Percentiles rank a stretch among this genome's conserved stretches.
These are phyloP conservation scores for Corapipo altera DNA, from an alignment of 2,113 vertebrate genomes.

Conservation along the genomic window DNA sequence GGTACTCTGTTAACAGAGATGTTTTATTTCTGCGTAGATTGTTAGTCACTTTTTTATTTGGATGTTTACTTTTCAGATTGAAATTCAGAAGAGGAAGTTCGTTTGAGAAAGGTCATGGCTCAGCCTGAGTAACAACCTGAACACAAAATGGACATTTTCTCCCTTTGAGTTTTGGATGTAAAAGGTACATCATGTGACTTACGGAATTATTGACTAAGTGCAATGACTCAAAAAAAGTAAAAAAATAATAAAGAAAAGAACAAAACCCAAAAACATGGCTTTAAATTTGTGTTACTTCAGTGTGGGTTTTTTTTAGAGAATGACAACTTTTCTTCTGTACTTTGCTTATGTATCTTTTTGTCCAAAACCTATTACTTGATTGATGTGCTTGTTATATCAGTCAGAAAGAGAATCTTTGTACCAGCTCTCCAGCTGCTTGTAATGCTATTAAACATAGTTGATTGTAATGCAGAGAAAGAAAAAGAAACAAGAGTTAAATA, in stretches of 20 bases:
- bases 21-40: not conserved
- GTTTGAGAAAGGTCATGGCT: not conserved
- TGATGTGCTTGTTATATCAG: not conserved
- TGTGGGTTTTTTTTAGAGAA: not conserved
- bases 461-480: not conserved
- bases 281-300: not conserved
- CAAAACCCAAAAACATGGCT: not conserved
- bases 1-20: not conserved
- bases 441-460: not conserved
- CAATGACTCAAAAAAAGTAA: not conserved
- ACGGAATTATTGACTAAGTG: not conserved
- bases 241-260: not conserved
- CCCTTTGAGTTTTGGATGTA: not conserved
- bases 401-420: not conserved
- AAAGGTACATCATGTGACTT: not conserved
- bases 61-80: not conserved
- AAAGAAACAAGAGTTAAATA: not conserved
- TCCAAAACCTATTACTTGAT: not conserved
- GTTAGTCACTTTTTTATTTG: not conserved
- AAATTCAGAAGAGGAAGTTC: not conserved
- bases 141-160: not conserved
- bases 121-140: not conserved
- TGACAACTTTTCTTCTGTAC: not conserved
- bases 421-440: not conserved
- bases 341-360: not conserved